Conservation (phyloP, 2,888 invertebrate genomes). For the Cylindroiulus punctatus region DNA sequence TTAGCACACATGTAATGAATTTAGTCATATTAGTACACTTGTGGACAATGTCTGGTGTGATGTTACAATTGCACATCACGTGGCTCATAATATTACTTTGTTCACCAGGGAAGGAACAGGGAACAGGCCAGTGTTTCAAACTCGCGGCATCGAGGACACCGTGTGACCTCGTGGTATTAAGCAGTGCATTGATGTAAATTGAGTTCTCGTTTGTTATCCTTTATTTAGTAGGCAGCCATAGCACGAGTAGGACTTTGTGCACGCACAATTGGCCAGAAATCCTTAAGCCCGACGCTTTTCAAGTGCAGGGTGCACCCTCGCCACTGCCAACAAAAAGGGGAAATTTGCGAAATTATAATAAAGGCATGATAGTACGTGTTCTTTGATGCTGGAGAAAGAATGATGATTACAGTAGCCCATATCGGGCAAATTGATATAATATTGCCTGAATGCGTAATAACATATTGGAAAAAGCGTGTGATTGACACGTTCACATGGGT, state of each 20-base stretch:
- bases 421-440: constrained; percentile 32
- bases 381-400: constrained; percentile 4
- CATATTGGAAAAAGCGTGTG: constrained; percentile 32
- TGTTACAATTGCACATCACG: too few species aligned
- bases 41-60: too few species aligned
- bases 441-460: constrained; percentile 32
- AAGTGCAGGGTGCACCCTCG: neutral
- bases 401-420: constrained; percentile 20
- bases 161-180: too few species aligned
- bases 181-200: neutral
- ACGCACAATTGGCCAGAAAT: neutral
- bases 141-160: too few species aligned
- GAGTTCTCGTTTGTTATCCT: too few species aligned
- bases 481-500: constrained; percentile 32
- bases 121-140: too few species aligned
- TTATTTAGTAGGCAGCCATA: too few species aligned
- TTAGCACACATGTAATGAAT: too few species aligned
- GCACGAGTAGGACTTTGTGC: neutral
- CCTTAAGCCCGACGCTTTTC: neutral
- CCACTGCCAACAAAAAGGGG: neutral
- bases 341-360: constrained; percentile 25
- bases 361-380: constrained; percentile 13
- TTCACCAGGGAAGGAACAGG: too few species aligned
- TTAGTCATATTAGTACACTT: too few species aligned
- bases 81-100: too few species aligned